Evolutionary conservation across 2,888 invertebrate species (phyloP).

Genomic region (Morpho achilles): DNA sequence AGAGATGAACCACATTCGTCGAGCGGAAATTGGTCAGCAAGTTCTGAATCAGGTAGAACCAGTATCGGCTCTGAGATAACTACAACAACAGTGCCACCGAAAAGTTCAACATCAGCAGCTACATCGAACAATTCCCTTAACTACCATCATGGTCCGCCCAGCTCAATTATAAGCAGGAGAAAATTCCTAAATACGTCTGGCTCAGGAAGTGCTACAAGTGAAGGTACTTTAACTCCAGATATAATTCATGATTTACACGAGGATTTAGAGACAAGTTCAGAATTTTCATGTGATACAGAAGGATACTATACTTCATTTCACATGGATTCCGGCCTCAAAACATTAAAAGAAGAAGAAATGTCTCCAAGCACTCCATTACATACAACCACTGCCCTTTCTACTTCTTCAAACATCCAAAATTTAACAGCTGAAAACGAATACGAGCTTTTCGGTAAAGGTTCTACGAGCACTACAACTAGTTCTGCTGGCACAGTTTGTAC

Average conservation of each 20-base stretch:
- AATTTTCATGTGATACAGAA: conserved; percentile 97
- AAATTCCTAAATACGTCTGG: conserved; percentile 86
- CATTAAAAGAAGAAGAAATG: conserved; percentile 84
- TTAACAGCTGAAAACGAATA: conserved; percentile 92
- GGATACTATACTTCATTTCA: conserved; percentile 99
- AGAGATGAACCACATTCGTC: conserved; percentile 93
- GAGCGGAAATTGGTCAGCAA: conserved; percentile 97
- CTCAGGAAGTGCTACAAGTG: conserved; percentile 90
- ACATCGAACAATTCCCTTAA: conserved; percentile 86
- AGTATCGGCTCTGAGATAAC: conserved; percentile 92
- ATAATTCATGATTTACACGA: conserved; percentile 89
- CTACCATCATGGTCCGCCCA: conserved; percentile 81
- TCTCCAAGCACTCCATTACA: conserved; percentile 85
- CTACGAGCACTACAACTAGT: conserved; percentile 93
- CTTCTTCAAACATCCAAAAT: conserved; percentile 84
- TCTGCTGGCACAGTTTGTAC: conserved; percentile 95
- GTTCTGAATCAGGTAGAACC: conserved; percentile 92
- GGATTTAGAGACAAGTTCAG: conserved; percentile 92
- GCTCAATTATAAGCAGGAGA: conserved; percentile 83
- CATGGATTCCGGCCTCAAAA: conserved; percentile 95
- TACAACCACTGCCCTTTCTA: conserved; percentile 84
- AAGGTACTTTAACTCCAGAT: conserved; percentile 91
- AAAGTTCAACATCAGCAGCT: conserved; percentile 83
- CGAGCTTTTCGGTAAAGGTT: conserved; percentile 94
- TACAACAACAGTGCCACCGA: conserved; percentile 83